These are phyloP conservation scores for Crypturellus tataupa DNA, from an alignment of 2,797 vertebrate species.

Conservation along the genomic window DNA sequence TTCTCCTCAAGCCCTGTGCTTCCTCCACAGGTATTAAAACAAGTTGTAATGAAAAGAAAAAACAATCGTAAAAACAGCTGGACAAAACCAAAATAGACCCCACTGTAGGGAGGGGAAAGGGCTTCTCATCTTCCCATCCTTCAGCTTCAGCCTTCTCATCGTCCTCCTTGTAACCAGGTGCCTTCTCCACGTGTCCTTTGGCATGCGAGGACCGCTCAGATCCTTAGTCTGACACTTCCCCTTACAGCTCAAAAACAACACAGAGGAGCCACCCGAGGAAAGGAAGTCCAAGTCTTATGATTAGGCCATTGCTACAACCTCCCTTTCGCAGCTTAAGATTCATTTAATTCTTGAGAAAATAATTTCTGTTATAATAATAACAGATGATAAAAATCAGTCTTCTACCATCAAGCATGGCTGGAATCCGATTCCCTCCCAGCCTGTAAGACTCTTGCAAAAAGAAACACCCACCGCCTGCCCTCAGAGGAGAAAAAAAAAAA, in stretches of 20 bases:
- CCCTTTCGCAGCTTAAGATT: constrained; percentile 62
- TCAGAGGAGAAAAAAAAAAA: not conserved
- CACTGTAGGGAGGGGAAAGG: constrained; percentile 33
- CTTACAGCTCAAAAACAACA: not conserved
- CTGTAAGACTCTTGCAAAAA: constrained; percentile 45
- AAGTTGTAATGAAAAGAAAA: constrained; percentile 11
- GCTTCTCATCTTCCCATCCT: constrained; percentile 41
- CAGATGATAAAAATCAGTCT: constrained; percentile 49
- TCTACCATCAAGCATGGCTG: constrained; percentile 26
- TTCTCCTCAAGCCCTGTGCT: constrained; percentile 44
- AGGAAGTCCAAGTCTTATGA: constrained; percentile 44
- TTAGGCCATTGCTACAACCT: constrained; percentile 40
- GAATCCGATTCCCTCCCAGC: constrained; percentile 55
- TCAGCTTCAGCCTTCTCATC: constrained; percentile 47
- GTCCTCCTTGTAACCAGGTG: constrained; percentile 7
- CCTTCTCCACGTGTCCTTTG: not conserved
- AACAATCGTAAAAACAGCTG: constrained; percentile 48
- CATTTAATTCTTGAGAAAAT: constrained; percentile 70
- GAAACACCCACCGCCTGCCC: not conserved
- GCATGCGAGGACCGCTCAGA: not conserved
- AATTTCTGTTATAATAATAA: constrained; percentile 40
- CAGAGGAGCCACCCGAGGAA: constrained; percentile 36
- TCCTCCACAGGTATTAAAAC: constrained; percentile 62
- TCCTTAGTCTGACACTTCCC: constrained; percentile 39
- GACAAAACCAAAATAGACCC: constrained; percentile 32